Base-by-base conservation (phyloP, 1,140 invertebrate genomes). In the Pogonomyrmex californicus region DNA sequence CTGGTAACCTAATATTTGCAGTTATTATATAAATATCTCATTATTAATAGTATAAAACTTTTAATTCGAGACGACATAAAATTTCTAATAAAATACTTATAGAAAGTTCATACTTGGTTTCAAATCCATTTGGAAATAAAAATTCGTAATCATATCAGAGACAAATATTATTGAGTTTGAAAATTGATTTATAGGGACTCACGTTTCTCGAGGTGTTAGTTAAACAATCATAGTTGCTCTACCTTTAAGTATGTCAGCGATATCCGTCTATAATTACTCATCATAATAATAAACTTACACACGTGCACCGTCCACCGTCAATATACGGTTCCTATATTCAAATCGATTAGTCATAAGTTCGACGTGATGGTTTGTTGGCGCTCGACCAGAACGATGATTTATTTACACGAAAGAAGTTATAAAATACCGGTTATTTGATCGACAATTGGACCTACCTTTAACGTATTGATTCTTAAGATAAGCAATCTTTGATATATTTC, bases 181-280 rank as follows among this genome's bases (percentile, higher is more conserved):
- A 66, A 66, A 44, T 23, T 36, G 12, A 62, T 62, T 62, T 65
- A 65, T 47, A 47, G 23, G 23, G 10, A 30, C 12, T 68, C 41
- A 23, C 5, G 65, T 68, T 68, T 68, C 2, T 68, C 23, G 23
- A 30, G 1, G 41, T 12, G 12, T 68, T 47, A 33, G 47, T 68
- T 68, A 68, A 68, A 49, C 65, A 68, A 65, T n/a, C 38, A 17
- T 10, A 47, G 23, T 68, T 68, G 44, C 12, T 49, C 44, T 49
- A 49, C 14, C 58, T 62, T 68, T 68, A 66, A 66, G 38, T 56
- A 23, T 73, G 70, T 90, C 87, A 73, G 66, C 63, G 71, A 88
- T 90, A 87, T 76, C 41, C 7, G 58, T 38, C 58, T 78, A 87
- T 89, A 78, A 90, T 89, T 89, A 78, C 10, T 89, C 47, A 65